These are phyloP conservation scores for Phaethornis superciliosus DNA, from an alignment of 2,113 vertebrate genomes.

Conservation along the genomic window DNA sequence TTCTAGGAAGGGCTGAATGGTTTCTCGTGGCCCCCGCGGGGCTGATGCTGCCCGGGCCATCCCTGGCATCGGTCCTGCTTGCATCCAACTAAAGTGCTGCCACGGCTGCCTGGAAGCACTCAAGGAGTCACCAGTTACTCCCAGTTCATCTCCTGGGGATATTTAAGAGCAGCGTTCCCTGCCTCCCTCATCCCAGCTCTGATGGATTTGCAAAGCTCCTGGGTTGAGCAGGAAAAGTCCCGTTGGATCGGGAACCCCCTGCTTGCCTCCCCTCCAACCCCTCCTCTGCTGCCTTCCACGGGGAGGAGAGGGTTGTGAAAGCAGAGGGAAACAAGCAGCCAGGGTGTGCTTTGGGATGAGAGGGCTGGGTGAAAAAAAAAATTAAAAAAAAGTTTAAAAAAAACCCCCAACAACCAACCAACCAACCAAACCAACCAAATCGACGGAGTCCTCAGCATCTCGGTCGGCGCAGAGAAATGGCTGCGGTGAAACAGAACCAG, in stretches of 20 bases:
- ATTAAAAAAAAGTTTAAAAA: too few relatives aligned
- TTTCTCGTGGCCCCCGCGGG: background rate
- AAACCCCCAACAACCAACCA: too few relatives aligned
- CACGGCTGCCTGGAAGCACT: background rate
- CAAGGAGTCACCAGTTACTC: background rate
- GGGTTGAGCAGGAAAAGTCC: too few relatives aligned
- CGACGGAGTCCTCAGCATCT: background rate
- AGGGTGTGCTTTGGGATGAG: background rate
- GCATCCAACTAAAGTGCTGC: background rate
- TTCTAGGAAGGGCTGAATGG: constrained; percentile 50
- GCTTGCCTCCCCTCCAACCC: too few relatives aligned
- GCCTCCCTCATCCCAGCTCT: background rate
- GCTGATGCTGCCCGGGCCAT: background rate
- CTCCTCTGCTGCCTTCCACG: background rate
- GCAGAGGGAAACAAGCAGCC: background rate
- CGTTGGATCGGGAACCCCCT: too few relatives aligned
- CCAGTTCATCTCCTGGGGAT: background rate
- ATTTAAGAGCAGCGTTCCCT: background rate
- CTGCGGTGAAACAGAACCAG: background rate
- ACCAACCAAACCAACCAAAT: background rate
- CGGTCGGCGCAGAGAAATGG: background rate
- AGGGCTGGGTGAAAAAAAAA: background rate
- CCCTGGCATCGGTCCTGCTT: constrained; percentile 42
- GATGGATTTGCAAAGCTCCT: background rate
- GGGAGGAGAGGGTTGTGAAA: background rate